Evolutionary conservation across 2,888 invertebrate species (phyloP), one percentile per base, ranked within the genome.

Genomic region (Philaethria dido): DNA sequence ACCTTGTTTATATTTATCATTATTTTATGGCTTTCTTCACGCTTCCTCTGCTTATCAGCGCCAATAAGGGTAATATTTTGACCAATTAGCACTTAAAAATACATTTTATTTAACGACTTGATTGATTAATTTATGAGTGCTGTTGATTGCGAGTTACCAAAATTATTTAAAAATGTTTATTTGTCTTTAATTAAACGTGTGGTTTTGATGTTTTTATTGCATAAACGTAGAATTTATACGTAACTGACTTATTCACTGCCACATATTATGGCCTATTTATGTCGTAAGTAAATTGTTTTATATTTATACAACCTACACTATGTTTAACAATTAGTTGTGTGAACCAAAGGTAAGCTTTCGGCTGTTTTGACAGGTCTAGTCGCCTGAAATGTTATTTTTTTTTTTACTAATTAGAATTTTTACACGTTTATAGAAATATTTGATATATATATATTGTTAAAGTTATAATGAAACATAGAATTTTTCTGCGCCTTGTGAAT

Each of bases 281-380:
- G 77, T 66, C 60, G 45, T 66, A 65, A 65, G 55, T 65, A 60
- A 62, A 69, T 63, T 57, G 16, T 57, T 57, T 70, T 75, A 73
- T 77, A 75, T 76, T 76, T 76, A 75, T 74, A 75, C 57, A 57
- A 25, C n/a, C 22, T 22, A n/a, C 22, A 39, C 20, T 39, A 77
- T 67, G 71, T 77, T 75, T 76, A 75, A 75, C 77, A 63, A 74
- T 78, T 79, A 83, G 84, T 87, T 87, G 86, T 86, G 81, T 77
- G 79, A 88, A 89, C 92, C 89, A 92, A 92, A 90, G 90, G 88
- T 80, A 80, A 83, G 85, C 80, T 76, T 80, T 83, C 79, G 86
- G 85, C 78, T 84, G 87, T 88, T 87, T 83, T 77, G 80, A 80
- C 80, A 79, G 76, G 87, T 85, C 85, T 90, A 89, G 88, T 89